Evolutionary conservation across 2,113 vertebrate species (phyloP).

Genomic region (Trematomus loennbergii): DNA sequence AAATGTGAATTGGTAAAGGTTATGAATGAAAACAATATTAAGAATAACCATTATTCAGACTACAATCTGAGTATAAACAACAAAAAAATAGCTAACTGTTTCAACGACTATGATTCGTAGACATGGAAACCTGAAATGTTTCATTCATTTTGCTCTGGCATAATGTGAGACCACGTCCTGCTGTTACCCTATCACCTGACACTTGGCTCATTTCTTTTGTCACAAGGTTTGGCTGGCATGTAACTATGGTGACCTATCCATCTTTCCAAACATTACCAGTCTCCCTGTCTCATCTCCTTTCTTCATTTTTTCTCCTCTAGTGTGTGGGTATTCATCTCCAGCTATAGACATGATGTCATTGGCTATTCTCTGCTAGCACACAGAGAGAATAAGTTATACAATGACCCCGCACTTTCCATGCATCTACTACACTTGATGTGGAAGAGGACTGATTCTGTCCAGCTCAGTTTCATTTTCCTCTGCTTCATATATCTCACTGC

Average conservation of each 20-base stretch:
- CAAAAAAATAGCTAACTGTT: neutral
- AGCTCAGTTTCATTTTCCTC: slow-evolving; percentile 30
- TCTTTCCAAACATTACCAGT: slow-evolving; percentile 51
- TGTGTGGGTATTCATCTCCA: slow-evolving; percentile 31
- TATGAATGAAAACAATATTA: neutral
- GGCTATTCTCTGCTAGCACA: neutral
- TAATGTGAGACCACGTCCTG: neutral
- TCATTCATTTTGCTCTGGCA: neutral
- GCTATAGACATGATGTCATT: slow-evolving; percentile 7
- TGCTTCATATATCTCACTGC: slow-evolving; percentile 3
- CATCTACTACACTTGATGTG: slow-evolving; percentile 23
- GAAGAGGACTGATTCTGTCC: slow-evolving; percentile 17
- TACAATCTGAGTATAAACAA: neutral
- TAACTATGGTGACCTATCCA: slow-evolving; percentile 35
- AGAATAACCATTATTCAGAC: neutral
- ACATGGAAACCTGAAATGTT: neutral
- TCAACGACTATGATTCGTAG: neutral
- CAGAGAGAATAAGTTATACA: neutral
- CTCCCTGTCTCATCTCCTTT: neutral
- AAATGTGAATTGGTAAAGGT: neutral
- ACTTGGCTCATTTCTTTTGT: slow-evolving; percentile 37
- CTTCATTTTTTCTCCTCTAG: neutral
- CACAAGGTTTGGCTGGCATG: slow-evolving; percentile 33
- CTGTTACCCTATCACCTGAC: slow-evolving; percentile 34
- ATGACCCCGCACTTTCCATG: slow-evolving; percentile 8